phyloP scores from a whole-genome alignment of 2,888 invertebrate genomes.

The Arge pagana region DNA sequence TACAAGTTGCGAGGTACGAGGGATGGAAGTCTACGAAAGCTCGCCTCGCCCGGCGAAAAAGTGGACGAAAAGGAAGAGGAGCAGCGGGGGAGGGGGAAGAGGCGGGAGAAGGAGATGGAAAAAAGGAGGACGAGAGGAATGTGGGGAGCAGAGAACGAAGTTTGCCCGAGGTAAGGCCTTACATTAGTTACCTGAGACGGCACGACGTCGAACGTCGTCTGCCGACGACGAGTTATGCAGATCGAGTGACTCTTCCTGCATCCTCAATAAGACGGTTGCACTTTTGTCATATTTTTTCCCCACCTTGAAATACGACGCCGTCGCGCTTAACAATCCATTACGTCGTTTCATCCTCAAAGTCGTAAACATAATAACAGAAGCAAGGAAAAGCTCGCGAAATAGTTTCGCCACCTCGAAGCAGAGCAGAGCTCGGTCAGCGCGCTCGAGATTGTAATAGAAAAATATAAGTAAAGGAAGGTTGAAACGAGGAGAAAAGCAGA shows the following conservation, averaged over 20 bases:
- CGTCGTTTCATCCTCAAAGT: background rate
- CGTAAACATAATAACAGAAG: no score
- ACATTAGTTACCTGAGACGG: constrained; percentile 32
- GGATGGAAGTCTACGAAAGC: no score
- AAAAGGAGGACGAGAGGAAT: constrained; percentile 15
- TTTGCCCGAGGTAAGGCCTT: constrained; percentile 10
- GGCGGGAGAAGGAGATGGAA: no score
- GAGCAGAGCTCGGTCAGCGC: constrained; percentile 23
- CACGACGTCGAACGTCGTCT: constrained; percentile 22
- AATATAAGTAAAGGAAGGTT: constrained; percentile 24
- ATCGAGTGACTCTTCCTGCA: constrained; percentile 36
- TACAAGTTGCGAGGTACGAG: no score
- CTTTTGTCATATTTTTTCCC: constrained; percentile 24
- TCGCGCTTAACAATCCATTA: no score
- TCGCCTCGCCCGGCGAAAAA: no score
- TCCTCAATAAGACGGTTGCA: constrained; percentile 31
- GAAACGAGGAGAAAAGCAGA: constrained; percentile 19
- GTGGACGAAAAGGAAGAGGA: no score
- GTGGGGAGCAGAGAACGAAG: constrained; percentile 15
- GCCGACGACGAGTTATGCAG: constrained; percentile 36
- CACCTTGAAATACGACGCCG: no score
- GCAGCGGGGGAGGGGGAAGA: no score
- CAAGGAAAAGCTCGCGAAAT: constrained; percentile 6
- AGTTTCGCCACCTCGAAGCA: constrained; percentile 8
- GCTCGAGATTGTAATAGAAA: constrained; percentile 10